Evolutionary conservation across 2,888 invertebrate species (phyloP), one percentile per base, ranked within the genome.

Genomic region (Platycheirus rosarum): DNA sequence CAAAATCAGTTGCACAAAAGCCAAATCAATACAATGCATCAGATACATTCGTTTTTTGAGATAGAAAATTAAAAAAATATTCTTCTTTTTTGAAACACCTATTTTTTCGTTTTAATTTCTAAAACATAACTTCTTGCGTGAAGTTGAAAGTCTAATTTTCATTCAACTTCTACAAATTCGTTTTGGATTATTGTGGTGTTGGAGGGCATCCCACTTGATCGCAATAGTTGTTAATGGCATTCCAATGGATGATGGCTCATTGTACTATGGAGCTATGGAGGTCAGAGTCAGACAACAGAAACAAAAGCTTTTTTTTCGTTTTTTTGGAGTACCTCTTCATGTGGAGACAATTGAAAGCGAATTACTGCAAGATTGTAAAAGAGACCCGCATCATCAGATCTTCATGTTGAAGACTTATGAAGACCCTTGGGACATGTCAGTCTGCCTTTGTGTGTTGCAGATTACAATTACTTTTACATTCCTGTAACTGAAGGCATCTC

Each of bases 1-100:
- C 80, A 23, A 80, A 76, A 35, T 53, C 70, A 76, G 62, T 76
- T 80, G 66, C 66, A 76, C 66, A 75, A 80, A 80, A 53, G 42
- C 57, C 63, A 74, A 75, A 70, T 79, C 79, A 57, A 70, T 70
- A 71, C 55, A 29, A 70, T 53, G 23, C 32, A n/a, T 71, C 9
- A 40, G 9, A 55, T 40, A 23, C n/a, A n/a, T n/a, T n/a, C n/a
- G n/a, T n/a, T n/a, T n/a, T n/a, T n/a, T n/a, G n/a, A n/a, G n/a
- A n/a, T n/a, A n/a, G n/a, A n/a, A n/a, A n/a, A n/a, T n/a, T n/a
- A n/a, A n/a, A n/a, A n/a, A n/a, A n/a, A n/a, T n/a, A n/a, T n/a
- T n/a, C n/a, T n/a, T n/a, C n/a, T n/a, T n/a, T n/a, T n/a, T n/a
- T n/a, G n/a, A n/a, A n/a, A n/a, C n/a, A n/a, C n/a, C n/a, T n/a